Percentiles rank a stretch among this genome's conserved stretches.
These are phyloP conservation scores for Eubucco bourcierii DNA, from an alignment of 2,113 vertebrate species.

Conservation along the genomic window DNA sequence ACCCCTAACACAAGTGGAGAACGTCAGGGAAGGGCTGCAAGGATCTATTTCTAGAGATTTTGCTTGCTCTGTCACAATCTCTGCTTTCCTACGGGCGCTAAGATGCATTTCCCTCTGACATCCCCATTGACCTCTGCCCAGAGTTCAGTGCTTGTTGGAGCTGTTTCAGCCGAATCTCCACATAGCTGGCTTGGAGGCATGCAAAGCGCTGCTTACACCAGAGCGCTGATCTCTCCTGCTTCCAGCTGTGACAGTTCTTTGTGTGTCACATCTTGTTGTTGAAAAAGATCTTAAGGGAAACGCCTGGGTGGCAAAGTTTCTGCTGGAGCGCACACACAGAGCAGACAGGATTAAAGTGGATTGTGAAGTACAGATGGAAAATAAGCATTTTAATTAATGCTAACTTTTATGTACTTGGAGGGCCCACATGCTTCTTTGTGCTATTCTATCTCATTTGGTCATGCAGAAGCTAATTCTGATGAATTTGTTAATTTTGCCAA, in stretches of 20 bases:
- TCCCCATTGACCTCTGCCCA: not conserved
- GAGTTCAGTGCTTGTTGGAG: not conserved
- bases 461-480: conserved; percentile 47
- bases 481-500: conserved; percentile 46
- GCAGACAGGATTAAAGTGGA: not conserved
- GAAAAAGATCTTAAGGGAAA: not conserved
- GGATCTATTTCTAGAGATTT: not conserved
- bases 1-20: not conserved
- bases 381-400: conserved; percentile 66
- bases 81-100: not conserved
- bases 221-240: not conserved
- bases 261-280: not conserved
- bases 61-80: not conserved
- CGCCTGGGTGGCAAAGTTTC: not conserved
- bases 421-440: not conserved
- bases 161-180: not conserved
- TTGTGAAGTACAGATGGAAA: conserved; percentile 53
- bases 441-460: conserved; percentile 35
- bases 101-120: not conserved
- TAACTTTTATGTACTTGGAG: conserved; percentile 48
- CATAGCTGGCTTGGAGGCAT: not conserved
- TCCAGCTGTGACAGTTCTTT: not conserved
- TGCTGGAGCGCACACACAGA: not conserved
- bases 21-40: not conserved
- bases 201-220: not conserved